Evolutionary conservation across 2,888 invertebrate species (phyloP), one percentile per base, ranked within the genome.

Genomic region (Nasonia oneida): DNA sequence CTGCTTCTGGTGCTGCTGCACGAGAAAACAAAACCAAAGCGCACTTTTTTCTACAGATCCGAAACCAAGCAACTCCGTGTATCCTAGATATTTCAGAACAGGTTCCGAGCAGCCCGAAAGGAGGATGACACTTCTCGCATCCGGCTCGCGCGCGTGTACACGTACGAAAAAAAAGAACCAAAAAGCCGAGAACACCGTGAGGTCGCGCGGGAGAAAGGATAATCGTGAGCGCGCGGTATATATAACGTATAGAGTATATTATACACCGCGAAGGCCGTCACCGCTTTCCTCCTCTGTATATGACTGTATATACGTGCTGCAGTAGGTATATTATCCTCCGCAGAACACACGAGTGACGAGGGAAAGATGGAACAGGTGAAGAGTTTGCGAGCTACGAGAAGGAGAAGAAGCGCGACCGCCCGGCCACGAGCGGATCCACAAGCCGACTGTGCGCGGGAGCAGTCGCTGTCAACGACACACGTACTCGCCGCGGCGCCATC

Each of bases 381-480:
- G 73, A n/a, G 47, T 42, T 42, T 33, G 5, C 29, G 74, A 8
- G 53, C 6, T 4, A 15, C 12, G 57, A 80, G 50, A 70, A 15
- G n/a, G 8, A n/a, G 15, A 33, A 64, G 15, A 23, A 23, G 23
- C 78, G 47, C 73, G 53, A 77, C 50, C 86, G 75, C 70, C 82
- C 86, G 78, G 47, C 67, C 79, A 67, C 86, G 82, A 83, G 79
- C 82, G 74, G 74, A 70, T 86, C 83, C 82, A 75, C 82, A 83
- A 86, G 86, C 86, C n/a, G 81, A 86, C 86, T 86, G 39, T 33
- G 70, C 79, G 57, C 81, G 81, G 61, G 73, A 29, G 57, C 71
- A 42, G 42, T 10, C 79, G 70, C 79, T 39, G 76, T 76, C 53
- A 77, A 64, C 77, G 77, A n/a, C 73, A 47, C 47, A 42, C 73